Evolutionary conservation across 1,140 invertebrate genomes (phyloP).

Genomic region (Solenopsis fugax): DNA sequence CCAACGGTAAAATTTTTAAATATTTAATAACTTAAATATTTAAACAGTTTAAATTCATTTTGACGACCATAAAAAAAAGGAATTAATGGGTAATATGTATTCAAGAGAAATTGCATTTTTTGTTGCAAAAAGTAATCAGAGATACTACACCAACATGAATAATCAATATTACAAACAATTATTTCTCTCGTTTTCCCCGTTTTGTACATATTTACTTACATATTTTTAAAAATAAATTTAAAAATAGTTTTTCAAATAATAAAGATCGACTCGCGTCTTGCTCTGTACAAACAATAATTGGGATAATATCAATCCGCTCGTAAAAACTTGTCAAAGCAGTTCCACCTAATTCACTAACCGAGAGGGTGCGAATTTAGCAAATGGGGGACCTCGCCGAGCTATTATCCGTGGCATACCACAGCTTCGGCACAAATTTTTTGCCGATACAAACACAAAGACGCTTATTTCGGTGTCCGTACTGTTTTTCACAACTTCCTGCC

Average conservation of each 20-base stretch:
- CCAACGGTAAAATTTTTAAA: neutral
- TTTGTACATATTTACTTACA: neutral
- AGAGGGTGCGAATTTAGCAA: slow-evolving; percentile 41
- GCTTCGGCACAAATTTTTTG: slow-evolving; percentile 50
- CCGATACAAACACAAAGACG: slow-evolving; percentile 36
- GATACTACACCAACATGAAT: neutral
- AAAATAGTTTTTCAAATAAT: neutral
- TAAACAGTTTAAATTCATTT: neutral
- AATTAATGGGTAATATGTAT: neutral
- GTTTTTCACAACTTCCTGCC: slow-evolving; percentile 43
- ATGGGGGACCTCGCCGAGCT: slow-evolving; percentile 8
- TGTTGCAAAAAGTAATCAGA: slow-evolving; percentile 8
- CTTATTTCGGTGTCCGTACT: slow-evolving; percentile 19
- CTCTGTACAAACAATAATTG: neutral
- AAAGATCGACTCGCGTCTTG: neutral
- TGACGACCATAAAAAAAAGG: neutral
- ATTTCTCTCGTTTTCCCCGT: neutral
- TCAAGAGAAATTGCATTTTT: neutral
- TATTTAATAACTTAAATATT: neutral
- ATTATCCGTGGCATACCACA: slow-evolving; percentile 27
- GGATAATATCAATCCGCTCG: slow-evolving; percentile 3
- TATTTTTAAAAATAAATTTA: neutral
- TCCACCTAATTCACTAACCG: slow-evolving; percentile 20
- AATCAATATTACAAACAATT: slow-evolving; percentile 17
- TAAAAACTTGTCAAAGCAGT: neutral